Percentiles rank a stretch among this genome's conserved stretches.
These are phyloP conservation scores for Rhinopomastus cyanomelas DNA, from an alignment of 2,113 vertebrate species.

Conservation along the genomic window DNA sequence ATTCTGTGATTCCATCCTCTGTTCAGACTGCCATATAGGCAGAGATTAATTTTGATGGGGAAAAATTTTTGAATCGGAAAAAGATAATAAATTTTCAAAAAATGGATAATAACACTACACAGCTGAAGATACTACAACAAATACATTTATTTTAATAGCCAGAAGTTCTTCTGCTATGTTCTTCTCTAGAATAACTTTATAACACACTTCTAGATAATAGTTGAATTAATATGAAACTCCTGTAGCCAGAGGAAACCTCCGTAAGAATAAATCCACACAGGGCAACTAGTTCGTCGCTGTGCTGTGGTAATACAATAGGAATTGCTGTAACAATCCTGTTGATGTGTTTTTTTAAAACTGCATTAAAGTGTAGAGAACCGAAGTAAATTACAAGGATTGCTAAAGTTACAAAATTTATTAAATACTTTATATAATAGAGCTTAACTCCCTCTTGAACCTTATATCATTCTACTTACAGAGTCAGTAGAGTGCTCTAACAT, in stretches of 20 bases:
- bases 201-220: background rate
- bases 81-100: background rate
- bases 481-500: background rate
- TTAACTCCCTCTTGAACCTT: background rate
- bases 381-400: background rate
- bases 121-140: background rate
- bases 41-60: background rate
- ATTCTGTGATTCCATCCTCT: too few species aligned
- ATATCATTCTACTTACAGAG: background rate
- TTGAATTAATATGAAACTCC: background rate
- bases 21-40: too few species aligned
- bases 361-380: background rate
- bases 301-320: background rate
- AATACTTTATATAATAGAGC: background rate
- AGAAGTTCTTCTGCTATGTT: background rate
- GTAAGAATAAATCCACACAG: background rate
- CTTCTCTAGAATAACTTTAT: background rate
- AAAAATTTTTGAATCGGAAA: background rate
- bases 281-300: background rate
- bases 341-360: background rate
- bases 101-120: background rate
- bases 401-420: background rate
- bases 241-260: background rate
- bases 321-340: background rate
- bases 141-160: background rate